These are phyloP conservation scores for Chauna torquata DNA, from an alignment of 2,113 vertebrate genomes.

Conservation along the genomic window DNA sequence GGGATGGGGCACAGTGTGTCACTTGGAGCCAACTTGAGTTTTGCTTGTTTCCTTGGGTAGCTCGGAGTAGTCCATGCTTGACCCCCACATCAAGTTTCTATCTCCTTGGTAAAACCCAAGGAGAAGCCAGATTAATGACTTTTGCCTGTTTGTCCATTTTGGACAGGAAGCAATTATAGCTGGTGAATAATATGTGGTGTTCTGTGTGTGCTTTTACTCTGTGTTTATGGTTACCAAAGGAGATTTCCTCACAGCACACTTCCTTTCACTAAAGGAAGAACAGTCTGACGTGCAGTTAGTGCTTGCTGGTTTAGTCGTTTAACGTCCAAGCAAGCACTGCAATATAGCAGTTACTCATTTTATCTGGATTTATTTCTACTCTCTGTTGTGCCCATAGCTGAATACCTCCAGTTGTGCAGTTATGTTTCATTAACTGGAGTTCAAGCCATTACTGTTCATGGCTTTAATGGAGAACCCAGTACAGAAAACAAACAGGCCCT, in stretches of 20 bases:
- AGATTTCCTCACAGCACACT: conserved; percentile 35
- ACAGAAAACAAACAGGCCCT: not conserved
- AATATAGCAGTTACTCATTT: not conserved
- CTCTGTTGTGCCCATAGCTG: not conserved
- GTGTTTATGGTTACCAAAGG: conserved; percentile 40
- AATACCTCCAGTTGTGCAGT: not conserved
- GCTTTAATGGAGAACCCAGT: conserved; percentile 42
- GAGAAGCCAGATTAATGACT: conserved; percentile 43
- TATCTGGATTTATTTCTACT: conserved; percentile 48
- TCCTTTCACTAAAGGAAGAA: conserved; percentile 12
- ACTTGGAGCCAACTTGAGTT: not conserved
- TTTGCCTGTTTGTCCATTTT: conserved; percentile 37
- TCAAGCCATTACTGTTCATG: not conserved
- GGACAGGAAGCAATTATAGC: conserved; percentile 37
- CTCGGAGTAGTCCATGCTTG: not conserved
- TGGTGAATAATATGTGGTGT: not conserved
- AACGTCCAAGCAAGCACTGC: not conserved
- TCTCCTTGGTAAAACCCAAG: not conserved
- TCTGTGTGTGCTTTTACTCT: conserved; percentile 35
- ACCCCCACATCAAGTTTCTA: not conserved
- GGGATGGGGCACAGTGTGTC: not conserved
- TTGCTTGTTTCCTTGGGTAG: not conserved
- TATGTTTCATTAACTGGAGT: conserved; percentile 18
- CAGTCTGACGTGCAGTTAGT: not conserved
- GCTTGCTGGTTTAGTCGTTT: conserved; percentile 51